Conservation (phyloP, 2,113 vertebrate species). For the Eleginops maclovinus region DNA sequence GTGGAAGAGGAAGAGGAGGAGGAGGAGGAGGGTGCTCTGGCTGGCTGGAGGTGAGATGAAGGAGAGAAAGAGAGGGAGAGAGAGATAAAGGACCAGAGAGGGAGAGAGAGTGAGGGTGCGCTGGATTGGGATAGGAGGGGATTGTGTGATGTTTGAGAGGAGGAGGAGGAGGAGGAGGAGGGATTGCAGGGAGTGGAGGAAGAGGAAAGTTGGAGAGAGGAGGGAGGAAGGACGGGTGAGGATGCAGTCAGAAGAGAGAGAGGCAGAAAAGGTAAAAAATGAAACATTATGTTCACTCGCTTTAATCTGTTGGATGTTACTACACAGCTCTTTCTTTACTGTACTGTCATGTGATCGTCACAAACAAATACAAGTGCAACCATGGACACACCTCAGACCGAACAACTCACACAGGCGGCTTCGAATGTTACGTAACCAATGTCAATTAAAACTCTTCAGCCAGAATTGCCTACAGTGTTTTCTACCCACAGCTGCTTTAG, state of each 20-base stretch:
- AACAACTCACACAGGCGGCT: no score
- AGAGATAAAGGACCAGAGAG: conserved; percentile 65
- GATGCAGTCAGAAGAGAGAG: neutral
- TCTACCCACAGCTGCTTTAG: no score
- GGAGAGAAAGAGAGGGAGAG: conserved; percentile 76
- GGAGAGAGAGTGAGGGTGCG: conserved; percentile 58
- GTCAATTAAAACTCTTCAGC: no score
- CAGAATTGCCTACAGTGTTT: no score
- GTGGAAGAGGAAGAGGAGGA: conserved; percentile 1
- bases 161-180: conserved; percentile 62
- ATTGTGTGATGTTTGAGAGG: conserved; percentile 70
- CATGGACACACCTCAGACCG: no score
- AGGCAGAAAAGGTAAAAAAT: neutral
- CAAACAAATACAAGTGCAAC: conserved; percentile 23
- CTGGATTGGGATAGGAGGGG: conserved; percentile 78
- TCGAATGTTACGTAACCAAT: no score
- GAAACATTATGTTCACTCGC: no score
- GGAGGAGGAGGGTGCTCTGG: conserved; percentile 63
- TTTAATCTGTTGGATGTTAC: neutral
- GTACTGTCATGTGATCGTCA: conserved; percentile 28
- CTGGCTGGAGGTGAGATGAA: conserved; percentile 82
- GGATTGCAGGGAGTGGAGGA: conserved; percentile 46
- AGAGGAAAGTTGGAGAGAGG: conserved; percentile 58
- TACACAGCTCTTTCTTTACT: neutral
- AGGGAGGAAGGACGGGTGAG: conserved; percentile 20